Base-by-base conservation (phyloP, 2,888 invertebrate genomes). In the Drosophila gaucha region DNA sequence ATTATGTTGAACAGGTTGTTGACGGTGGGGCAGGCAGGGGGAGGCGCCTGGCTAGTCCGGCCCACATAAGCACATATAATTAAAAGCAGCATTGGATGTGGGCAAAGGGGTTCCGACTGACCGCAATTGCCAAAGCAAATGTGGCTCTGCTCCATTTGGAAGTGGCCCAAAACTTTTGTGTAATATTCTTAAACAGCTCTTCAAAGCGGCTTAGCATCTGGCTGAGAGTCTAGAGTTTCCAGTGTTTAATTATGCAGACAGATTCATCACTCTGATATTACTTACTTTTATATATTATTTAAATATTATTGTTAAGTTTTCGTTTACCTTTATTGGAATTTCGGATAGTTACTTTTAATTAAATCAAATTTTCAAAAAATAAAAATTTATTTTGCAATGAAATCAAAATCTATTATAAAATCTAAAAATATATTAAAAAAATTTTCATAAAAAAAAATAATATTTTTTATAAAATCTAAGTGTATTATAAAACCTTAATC, bases 1-100 rank as follows among this genome's bases (percentile, higher is more conserved):
- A 73, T 69, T 69, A 73, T 73, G 73, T 28, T 60, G 54, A 69
- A 43, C 69, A 59, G 65, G 44, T 74, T 49, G 50, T 18, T 33
- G 28, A 18, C 28, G 22, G 18, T 8, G 6, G 5, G 3, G 10
- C 2, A 8, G 36, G 33, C 2, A 18, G 22, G 36, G 36, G 28
- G 51, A 30, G 46, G 20, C n/a, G 28, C 9, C 28, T n/a, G 31
- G 54, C 46, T 31, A 30, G 41, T n/a, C 26, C 60, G 56, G 39
- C 62, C 52, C 67, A 71, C 67, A 70, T 51, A 20, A 56, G 38
- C 47, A 57, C 41, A 26, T 22, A 28, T 38, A 38, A 66, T 43
- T 33, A 18, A 43, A 24, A 47, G 18, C 26, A 18, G 26, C 36
- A 18, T 10, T 4, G n/a, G 9, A 28, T 16, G 43, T 1, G 33